Evolutionary conservation across 2,113 vertebrate species (phyloP), one percentile per base, ranked within the genome.

Genomic region (Labeo catla): DNA sequence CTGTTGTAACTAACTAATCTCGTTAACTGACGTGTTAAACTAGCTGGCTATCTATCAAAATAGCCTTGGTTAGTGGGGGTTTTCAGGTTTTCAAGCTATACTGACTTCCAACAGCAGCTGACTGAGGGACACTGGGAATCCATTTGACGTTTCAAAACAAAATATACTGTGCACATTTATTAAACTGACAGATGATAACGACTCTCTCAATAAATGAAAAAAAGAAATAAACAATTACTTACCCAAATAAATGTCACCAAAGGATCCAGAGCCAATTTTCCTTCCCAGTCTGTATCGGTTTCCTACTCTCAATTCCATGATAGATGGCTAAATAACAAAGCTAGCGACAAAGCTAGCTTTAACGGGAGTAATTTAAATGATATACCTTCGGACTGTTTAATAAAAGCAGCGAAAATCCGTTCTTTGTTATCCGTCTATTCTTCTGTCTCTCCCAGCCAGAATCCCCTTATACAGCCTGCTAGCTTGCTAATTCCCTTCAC

Each of bases 211-310:
- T 45, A 49, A 21, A 45, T 3, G 73, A n/a, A 39, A 6, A 8
- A 39, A 84, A 28, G 5, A 34, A 54, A 15, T 43, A 0, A 9
- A 36, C 7, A 19, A 76, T 6, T 43, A 94, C 97, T 97, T 93
- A 99, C 98, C 98, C 81, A 99, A 93, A 87, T 99, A 99, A 92
- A 99, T 99, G 93, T 99, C 98, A 88, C 98, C 98, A 91, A 99
- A 99, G 0, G 98, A 99, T 73, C 98, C 98, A 89, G 98, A 99
- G 91, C 98, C 98, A 91, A 99, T 99, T 92, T 99, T 99, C 88
- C 98, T 96, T 91, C 98, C 98, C 93, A 99, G 95, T 88, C 98
- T 97, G 93, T 99, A 99, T 93, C 97, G 93, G 96, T 98, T 99
- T 86, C 98, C 98, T 77, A 98, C 98, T 93, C 98, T 95, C 92